A percentile compares a stretch with the other conserved stretches of the same genome.
Evolutionary conservation across 2,888 invertebrate genomes (phyloP).

Genomic region (Bembecia ichneumoniformis): DNA sequence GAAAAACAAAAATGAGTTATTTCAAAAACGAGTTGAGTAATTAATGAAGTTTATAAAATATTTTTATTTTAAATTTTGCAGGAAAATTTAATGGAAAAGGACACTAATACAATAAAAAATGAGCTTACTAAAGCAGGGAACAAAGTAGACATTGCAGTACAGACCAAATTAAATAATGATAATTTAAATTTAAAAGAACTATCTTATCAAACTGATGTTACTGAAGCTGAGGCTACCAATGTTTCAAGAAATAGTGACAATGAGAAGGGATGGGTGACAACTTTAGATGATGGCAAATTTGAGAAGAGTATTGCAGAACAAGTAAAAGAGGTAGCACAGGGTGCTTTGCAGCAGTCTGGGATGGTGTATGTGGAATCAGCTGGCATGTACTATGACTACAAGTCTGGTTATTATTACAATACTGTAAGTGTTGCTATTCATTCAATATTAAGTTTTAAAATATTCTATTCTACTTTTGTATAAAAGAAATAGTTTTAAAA

Average conservation of each 20-base stretch:
- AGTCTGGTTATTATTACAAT: slow-evolving; percentile 92
- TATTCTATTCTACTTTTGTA: no score
- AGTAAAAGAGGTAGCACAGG: slow-evolving; percentile 83
- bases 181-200: slow-evolving; percentile 1
- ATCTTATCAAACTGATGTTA: not conserved
- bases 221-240: not conserved
- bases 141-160: no score
- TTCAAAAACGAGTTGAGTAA: no score
- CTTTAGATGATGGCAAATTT: slow-evolving; percentile 23
- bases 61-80: slow-evolving; percentile 5
- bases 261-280: slow-evolving; percentile 31
- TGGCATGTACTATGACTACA: slow-evolving; percentile 90
- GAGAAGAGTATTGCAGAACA: slow-evolving; percentile 77
- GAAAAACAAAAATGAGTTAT: no score
- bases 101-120: slow-evolving; percentile 2
- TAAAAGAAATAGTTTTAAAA: no score
- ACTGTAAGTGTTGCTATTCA: slow-evolving; percentile 80
- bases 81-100: slow-evolving; percentile 2
- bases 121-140: not conserved
- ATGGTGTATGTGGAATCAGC: slow-evolving; percentile 90
- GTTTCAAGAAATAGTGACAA: not conserved
- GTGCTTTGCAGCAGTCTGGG: slow-evolving; percentile 79
- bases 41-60: not conserved
- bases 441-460: no score
- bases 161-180: slow-evolving; percentile 18